A percentile compares a stretch with the other conserved stretches of the same genome.
These are phyloP conservation scores for Phyllostomus hastatus DNA, from an alignment of 2,113 vertebrate genomes.

Conservation along the genomic window DNA sequence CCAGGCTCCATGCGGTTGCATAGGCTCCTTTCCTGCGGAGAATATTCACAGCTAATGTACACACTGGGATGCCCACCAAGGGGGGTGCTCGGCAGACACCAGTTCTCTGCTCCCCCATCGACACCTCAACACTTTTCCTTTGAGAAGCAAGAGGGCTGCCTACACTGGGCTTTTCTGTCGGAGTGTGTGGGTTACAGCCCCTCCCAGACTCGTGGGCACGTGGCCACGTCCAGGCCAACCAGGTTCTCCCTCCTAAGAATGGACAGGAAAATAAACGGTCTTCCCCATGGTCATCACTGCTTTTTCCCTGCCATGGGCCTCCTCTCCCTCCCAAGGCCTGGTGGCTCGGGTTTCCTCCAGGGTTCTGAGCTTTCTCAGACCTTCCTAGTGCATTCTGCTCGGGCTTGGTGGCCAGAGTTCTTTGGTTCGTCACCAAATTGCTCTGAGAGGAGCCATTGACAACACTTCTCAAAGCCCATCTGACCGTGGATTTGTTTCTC, in stretches of 20 bases:
- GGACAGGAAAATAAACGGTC: neutral
- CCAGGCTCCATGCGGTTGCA: neutral
- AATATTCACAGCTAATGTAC: neutral
- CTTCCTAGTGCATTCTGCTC: neutral
- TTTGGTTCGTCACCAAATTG: neutral
- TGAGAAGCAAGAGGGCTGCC: neutral
- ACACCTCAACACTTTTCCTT: neutral
- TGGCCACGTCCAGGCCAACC: neutral
- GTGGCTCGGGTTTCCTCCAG: neutral
- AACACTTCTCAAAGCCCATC: neutral
- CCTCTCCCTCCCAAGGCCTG: neutral
- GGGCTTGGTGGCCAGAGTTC: neutral
- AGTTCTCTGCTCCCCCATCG: neutral
- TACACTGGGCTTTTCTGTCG: neutral
- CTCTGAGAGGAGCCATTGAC: neutral
- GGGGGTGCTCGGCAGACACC: accelerated
- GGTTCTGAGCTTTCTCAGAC: neutral
- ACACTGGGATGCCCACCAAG: neutral
- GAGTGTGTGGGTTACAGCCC: accelerated
- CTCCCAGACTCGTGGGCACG: neutral
- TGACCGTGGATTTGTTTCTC: neutral
- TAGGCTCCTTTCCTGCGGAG: neutral
- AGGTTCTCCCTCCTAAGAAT: neutral
- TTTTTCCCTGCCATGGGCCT: neutral
- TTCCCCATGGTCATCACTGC: neutral